Conservation (phyloP, 2,113 vertebrate species). For the Nothocercus nigrocapillus region DNA sequence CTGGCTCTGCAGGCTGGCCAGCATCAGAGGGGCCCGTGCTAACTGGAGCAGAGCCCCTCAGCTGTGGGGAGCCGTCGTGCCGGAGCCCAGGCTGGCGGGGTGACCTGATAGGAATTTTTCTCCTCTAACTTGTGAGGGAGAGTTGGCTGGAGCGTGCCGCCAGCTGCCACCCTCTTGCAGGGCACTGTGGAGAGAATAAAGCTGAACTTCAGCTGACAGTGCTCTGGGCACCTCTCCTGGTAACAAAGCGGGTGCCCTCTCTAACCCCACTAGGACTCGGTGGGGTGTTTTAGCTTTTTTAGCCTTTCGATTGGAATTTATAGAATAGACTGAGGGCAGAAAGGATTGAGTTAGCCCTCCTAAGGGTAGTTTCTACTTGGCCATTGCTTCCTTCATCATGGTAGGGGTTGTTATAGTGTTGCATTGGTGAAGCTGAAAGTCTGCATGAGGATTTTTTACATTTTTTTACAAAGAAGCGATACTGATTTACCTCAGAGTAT, state of each 20-base stretch:
- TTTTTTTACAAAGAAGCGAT: not conserved
- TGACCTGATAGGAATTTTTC: constrained; percentile 6
- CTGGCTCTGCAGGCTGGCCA: constrained; percentile 45
- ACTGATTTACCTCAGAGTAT: not conserved
- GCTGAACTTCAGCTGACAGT: not conserved
- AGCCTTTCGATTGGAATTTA: not conserved
- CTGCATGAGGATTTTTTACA: not conserved
- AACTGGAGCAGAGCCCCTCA: constrained; percentile 21
- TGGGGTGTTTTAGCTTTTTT: not conserved
- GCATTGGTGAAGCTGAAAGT: not conserved
- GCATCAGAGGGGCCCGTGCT: not conserved
- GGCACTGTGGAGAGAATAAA: not conserved
- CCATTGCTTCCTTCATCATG: not conserved
- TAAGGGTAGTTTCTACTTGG: not conserved
- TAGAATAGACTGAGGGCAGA: not conserved
- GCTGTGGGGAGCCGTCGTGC: constrained; percentile 42
- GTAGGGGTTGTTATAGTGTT: not conserved
- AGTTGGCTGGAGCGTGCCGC: not conserved
- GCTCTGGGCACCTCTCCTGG: not conserved
- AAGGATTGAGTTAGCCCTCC: not conserved
- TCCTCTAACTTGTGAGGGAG: not conserved
- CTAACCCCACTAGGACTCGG: not conserved
- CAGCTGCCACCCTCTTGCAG: constrained; percentile 26
- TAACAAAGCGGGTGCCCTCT: not conserved
- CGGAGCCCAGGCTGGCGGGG: not conserved